Base-by-base conservation (phyloP, 2,888 invertebrate genomes). In the Julus scandinavius region DNA sequence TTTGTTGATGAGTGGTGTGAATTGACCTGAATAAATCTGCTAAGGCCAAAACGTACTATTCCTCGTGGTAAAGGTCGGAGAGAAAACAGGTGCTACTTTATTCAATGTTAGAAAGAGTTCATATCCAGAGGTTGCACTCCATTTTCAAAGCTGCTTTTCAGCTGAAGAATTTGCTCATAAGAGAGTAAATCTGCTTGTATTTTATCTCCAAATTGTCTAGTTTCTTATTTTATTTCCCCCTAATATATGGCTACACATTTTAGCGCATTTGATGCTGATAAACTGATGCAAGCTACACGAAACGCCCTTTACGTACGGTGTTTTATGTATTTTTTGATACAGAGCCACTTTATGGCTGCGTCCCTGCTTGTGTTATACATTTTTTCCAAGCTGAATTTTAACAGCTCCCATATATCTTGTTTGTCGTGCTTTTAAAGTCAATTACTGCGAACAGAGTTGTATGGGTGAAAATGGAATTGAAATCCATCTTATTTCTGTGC, bases 361-460 rank as follows among this genome's bases (percentile, higher is more conserved):
- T 80, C 80, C 38, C 7, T 38, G 38, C 38, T 29, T 80, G 80
- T 20, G n/a, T 63, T 63, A 29, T 80, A 80, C 5, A 15, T 80
- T 29, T 80, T 13, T 38, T 40, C 38, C 15, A 38, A 80, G 80
- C 80, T 15, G 80, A 80, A 80, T 80, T 80, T 38, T 80, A 80
- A 80, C 38, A 80, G 80, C 80, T 80, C 80, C 80, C 80, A 38
- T 80, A 80, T 80, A 80, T 80, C 80, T 80, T 80, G 80, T 80
- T 80, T 80, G 80, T 80, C 80, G 80, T 80, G 80, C 80, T 80
- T 80, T 80, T 80, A 80, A 80, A 80, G 80, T 80, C 80, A 80
- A 80, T 80, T 80, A 80, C 80, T 80, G 38, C 38, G 80, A 80
- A 38, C 80, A 38, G 80, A 80, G 80, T 80, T 80, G 80, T 80